A percentile compares a stretch with the other conserved stretches of the same genome.
Evolutionary conservation across 2,113 vertebrate species (phyloP).

Genomic region (Myotis lucifugus): DNA sequence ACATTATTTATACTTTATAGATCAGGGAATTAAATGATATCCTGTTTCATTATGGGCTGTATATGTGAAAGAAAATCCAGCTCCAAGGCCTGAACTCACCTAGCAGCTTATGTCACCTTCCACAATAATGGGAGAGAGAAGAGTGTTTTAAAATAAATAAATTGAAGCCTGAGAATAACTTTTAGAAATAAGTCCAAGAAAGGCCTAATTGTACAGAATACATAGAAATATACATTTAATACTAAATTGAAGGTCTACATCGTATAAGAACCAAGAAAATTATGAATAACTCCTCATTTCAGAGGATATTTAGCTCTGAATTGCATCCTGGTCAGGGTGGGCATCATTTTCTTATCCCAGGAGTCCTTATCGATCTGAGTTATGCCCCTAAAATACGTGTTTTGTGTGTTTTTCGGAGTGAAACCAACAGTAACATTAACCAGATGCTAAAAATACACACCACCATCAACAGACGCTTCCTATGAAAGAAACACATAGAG

Average conservation of each 20-base stretch:
- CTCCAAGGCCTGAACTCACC: not conserved
- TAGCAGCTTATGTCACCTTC: not conserved
- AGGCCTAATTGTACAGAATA: not conserved
- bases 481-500: not conserved
- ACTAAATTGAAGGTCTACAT: not conserved
- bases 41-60: not conserved
- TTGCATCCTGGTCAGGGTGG: not conserved
- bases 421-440: not conserved
- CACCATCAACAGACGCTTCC: not conserved
- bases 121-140: not conserved
- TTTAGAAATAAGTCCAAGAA: not conserved
- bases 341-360: not conserved
- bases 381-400: not conserved
- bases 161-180: not conserved
- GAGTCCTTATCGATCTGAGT: not conserved
- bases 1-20: slow-evolving; percentile 13
- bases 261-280: not conserved
- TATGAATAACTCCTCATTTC: not conserved
- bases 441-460: not conserved
- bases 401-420: not conserved
- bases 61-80: not conserved
- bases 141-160: not conserved
- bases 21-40: not conserved
- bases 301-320: not conserved
- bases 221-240: not conserved